These are phyloP conservation scores for Dorcus parallelipipedus DNA, from an alignment of 2,888 invertebrate genomes.

Conservation along the genomic window DNA sequence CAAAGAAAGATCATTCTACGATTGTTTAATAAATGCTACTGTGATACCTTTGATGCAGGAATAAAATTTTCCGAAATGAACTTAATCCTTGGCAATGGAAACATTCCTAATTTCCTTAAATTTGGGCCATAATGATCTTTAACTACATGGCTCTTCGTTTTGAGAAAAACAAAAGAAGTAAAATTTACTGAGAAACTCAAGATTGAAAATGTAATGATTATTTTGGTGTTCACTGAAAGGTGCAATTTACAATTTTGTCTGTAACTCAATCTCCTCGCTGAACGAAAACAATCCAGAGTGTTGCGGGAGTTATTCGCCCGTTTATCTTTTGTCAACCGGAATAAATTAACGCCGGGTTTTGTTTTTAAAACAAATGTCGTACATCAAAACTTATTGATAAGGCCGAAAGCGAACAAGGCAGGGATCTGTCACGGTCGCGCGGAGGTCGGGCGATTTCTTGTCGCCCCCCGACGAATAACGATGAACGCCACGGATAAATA, in stretches of 20 bases:
- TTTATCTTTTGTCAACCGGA: not conserved
- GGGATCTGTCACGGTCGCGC: not conserved
- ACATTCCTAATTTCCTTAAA: no score
- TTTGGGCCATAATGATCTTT: no score
- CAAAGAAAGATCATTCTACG: no score
- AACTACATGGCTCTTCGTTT: no score
- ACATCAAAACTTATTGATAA: constrained; percentile 8
- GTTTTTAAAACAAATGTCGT: constrained; percentile 6
- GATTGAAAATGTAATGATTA: no score
- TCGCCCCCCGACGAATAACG: constrained; percentile 27
- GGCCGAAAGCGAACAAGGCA: constrained; percentile 2
- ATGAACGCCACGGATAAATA: constrained; percentile 34
- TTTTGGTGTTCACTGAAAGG: not conserved
- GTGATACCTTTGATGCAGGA: no score
- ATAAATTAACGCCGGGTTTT: constrained; percentile 6
- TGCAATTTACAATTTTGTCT: not conserved
- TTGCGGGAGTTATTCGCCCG: not conserved
- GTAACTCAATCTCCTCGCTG: not conserved
- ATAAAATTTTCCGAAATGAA: no score
- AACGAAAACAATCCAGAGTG: not conserved
- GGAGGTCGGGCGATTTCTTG: constrained; percentile 4
- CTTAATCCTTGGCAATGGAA: no score
- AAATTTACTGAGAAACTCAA: no score
- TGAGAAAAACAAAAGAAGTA: no score
- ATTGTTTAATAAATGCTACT: no score